A percentile compares a stretch with the other conserved stretches of the same genome.
phyloP scores from a whole-genome alignment of 2,888 invertebrate species.

The Sipunculus nudus region DNA sequence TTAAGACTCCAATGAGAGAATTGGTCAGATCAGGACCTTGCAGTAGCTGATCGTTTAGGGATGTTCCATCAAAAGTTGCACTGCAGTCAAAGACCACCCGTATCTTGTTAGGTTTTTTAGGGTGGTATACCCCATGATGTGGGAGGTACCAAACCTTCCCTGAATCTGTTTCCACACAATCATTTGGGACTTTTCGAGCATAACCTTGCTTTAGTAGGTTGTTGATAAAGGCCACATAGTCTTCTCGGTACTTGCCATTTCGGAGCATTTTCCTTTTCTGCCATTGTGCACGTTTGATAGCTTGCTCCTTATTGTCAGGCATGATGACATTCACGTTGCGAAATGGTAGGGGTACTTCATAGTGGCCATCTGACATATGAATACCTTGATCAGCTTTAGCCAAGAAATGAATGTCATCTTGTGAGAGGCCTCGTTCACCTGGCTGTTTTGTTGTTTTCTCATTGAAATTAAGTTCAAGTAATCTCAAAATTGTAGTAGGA shows the following conservation, averaged over 20 bases:
- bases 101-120: constrained; percentile 13
- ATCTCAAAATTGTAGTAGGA: too few relatives aligned
- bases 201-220: background rate
- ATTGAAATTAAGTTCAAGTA: too few relatives aligned
- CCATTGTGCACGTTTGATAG: background rate
- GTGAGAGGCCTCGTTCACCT: too few relatives aligned
- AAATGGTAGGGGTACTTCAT: constrained; percentile 5
- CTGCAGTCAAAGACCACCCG: constrained; percentile 15
- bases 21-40: constrained; percentile 17
- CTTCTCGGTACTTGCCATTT: background rate
- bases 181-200: background rate
- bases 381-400: too few relatives aligned
- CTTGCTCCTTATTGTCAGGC: background rate
- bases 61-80: constrained; percentile 3
- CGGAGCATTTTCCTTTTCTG: background rate
- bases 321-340: background rate
- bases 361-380: constrained; percentile 2
- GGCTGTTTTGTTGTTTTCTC: too few relatives aligned
- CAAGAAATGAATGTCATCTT: too few relatives aligned
- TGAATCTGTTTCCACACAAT: background rate
- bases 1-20: constrained; percentile 3
- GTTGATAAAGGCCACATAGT: background rate
- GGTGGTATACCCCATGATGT: constrained; percentile 12
- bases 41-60: constrained; percentile 10
- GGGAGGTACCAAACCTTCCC: constrained; percentile 9